These are phyloP conservation scores for Silurus lanzhouensis DNA, from an alignment of 2,797 vertebrate species.

Conservation along the genomic window DNA sequence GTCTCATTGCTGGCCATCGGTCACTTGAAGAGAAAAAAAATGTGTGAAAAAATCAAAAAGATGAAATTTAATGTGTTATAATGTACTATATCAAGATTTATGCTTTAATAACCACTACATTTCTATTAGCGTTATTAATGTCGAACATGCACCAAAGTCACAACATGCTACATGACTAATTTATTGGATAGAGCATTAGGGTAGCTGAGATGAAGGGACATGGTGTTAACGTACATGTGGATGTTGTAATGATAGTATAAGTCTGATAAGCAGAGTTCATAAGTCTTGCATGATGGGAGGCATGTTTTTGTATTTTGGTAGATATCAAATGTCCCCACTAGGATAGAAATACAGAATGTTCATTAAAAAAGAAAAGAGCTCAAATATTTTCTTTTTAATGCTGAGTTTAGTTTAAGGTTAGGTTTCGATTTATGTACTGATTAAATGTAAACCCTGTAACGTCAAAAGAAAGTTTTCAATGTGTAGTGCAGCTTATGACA, in stretches of 20 bases:
- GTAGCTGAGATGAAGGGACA: conserved; percentile 14
- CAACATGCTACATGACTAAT: conserved; percentile 55
- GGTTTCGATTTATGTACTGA: background rate
- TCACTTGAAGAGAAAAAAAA: conserved; percentile 49
- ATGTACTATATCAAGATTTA: conserved; percentile 65
- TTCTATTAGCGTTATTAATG: conserved; percentile 68
- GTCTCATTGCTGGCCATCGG: conserved; percentile 61
- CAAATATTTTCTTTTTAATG: background rate
- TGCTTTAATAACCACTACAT: conserved; percentile 62
- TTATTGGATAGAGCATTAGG: conserved; percentile 34
- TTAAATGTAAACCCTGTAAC: no score
- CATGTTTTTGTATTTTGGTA: background rate
- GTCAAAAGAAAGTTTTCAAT: no score
- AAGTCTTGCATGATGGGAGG: background rate
- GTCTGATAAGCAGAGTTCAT: background rate
- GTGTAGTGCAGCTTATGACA: no score
- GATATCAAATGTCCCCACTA: background rate
- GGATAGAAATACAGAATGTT: background rate
- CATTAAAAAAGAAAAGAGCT: background rate
- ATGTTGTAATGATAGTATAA: conserved; percentile 22
- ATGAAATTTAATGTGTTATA: conserved; percentile 66
- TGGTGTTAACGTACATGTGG: conserved; percentile 7
- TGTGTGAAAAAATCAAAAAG: conserved; percentile 58
- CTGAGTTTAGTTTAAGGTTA: background rate
- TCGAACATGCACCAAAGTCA: conserved; percentile 59